Percentiles rank a stretch among this genome's conserved stretches.
phyloP scores from a whole-genome alignment of 2,797 vertebrate genomes.

The Falco peregrinus region DNA sequence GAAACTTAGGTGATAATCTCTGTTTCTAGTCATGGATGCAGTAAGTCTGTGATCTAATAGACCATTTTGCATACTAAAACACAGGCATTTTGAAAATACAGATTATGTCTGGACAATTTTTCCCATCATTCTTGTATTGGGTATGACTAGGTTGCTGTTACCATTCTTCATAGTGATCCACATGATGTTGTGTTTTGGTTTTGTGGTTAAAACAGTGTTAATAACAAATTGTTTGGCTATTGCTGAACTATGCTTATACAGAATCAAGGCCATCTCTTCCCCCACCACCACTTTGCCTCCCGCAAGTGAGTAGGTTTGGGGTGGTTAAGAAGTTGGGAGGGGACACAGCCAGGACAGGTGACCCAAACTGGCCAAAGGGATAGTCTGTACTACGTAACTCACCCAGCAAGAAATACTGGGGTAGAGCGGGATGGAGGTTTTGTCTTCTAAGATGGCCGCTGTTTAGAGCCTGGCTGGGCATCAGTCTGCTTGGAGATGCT shows the following conservation, averaged over 20 bases:
- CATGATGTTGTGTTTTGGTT: not conserved
- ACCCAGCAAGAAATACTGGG: not conserved
- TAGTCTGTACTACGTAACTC: not conserved
- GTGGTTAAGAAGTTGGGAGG: not conserved
- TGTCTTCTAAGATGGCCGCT: not conserved
- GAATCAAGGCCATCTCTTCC: no score
- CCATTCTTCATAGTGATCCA: not conserved
- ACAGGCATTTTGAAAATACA: not conserved
- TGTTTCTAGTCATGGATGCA: not conserved
- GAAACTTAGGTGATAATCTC: not conserved
- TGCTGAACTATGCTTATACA: not conserved
- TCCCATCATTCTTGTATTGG: not conserved
- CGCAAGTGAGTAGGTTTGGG: accelerated
- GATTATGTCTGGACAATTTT: not conserved
- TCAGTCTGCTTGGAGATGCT: not conserved
- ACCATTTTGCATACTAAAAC: not conserved
- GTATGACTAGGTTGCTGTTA: not conserved
- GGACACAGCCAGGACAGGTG: not conserved
- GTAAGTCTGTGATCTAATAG: not conserved
- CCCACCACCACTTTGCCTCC: not conserved
- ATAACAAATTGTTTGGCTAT: not conserved
- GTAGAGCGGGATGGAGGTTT: accelerated
- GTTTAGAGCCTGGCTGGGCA: not conserved
- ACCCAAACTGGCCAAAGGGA: not conserved
- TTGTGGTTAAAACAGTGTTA: not conserved